Evolutionary conservation across 2,888 invertebrate genomes (phyloP), one percentile per base, ranked within the genome.

Genomic region (Nipponacmea schrenckii): DNA sequence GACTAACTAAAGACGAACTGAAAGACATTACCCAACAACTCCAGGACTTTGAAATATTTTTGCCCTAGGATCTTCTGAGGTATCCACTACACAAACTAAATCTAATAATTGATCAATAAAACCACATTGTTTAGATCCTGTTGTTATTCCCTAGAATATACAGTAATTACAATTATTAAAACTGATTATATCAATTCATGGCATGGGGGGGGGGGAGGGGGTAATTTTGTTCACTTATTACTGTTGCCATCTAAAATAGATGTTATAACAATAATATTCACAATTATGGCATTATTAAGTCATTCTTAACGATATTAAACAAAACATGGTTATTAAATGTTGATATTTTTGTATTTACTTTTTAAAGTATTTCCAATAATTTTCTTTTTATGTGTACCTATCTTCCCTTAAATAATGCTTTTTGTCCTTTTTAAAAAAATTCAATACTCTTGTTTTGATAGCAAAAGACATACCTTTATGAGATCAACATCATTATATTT

Each of bases 401-500:
- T 31, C 31, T 4, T 2, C 7, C 31, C 31, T 31, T 4, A 31
- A 4, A n/a, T n/a, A n/a, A n/a, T n/a, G n/a, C n/a, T n/a, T n/a
- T n/a, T n/a, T n/a, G n/a, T n/a, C n/a, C n/a, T n/a, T n/a, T n/a
- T n/a, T n/a, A n/a, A n/a, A n/a, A n/a, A n/a, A n/a, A n/a, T n/a
- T n/a, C n/a, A 31, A 4, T 31, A 31, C 31, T 4, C 31, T 4
- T 7, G 7, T 31, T 4, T 31, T 31, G 7, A 31, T 31, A 7
- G 7, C 31, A 31, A 14, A 48, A n/a, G 45, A 65, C 81, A 78
- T 79, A 87, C 87, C 80, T 83, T 79, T 12, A 87, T 85, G 0
- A 87, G 77, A 68, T 86, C 87, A 8, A 84, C 83, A 80, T 87
- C 86, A 78, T 86, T 83, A 69, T 79, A 77, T 72, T 79, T 74